Conservation (phyloP, 2,113 vertebrate species). For the Hemichromis elongatus region DNA sequence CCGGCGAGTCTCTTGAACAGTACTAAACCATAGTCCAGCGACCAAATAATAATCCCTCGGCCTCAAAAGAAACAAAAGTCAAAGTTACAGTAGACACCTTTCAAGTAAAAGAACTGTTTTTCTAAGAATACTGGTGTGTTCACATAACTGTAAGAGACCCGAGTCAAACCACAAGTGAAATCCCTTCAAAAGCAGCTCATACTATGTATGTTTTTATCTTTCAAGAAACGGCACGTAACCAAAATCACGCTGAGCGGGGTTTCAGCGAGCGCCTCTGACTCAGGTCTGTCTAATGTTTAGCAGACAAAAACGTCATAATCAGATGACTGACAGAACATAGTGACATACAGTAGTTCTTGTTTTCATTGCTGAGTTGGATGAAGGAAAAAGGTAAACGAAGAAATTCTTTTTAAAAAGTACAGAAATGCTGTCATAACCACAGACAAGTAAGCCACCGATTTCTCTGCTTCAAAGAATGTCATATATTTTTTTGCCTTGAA, state of each 20-base stretch:
- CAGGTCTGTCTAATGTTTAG: background rate
- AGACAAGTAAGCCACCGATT: conserved; percentile 49
- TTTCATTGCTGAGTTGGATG: conserved; percentile 24
- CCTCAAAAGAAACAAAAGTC: conserved; percentile 11
- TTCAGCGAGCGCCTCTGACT: background rate
- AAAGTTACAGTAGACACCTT: conserved; percentile 48
- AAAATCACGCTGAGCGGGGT: background rate
- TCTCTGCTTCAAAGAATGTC: conserved; percentile 26
- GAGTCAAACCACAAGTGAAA: conserved; percentile 4
- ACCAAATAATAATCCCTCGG: background rate
- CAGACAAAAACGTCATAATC: conserved; percentile 32
- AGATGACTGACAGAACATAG: conserved; percentile 35
- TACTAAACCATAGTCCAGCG: conserved; percentile 9
- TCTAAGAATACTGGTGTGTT: conserved; percentile 37
- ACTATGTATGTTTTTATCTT: background rate
- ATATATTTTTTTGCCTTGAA: conserved; percentile 42
- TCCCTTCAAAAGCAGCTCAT: background rate
- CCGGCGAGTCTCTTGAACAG: conserved; percentile 6
- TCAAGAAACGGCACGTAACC: fast-evolving
- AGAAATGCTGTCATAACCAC: conserved; percentile 55
- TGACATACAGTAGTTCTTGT: conserved; percentile 4
- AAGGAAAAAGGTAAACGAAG: conserved; percentile 30
- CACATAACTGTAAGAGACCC: conserved; percentile 10
- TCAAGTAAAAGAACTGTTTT: conserved; percentile 39
- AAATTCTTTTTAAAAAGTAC: conserved; percentile 34